Evolutionary conservation across 2,797 vertebrate genomes (phyloP), one percentile per base, ranked within the genome.

Genomic region (Malacoraja senta): DNA sequence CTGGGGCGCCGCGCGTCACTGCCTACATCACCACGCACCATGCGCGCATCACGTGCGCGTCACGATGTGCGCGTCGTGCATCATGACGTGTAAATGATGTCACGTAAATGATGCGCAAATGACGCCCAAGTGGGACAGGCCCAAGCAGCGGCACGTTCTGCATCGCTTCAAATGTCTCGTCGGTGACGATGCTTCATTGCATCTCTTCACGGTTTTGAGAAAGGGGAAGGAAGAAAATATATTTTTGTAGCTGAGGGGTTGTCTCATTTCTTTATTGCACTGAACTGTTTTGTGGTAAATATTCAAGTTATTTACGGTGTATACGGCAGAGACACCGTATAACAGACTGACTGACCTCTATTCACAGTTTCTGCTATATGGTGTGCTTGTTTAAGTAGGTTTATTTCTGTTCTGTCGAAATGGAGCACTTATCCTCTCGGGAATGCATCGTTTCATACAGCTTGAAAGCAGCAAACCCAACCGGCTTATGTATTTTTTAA

Each of bases 371-470:
- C 71, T 53, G 24, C 53, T 76, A n/a, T 44, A 72, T 8, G 8
- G 19, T n/a, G 29, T 53, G 38, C 90, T 76, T 74, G 15, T 88
- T 91, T 91, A 74, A 29, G 90, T 74, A 44, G 24, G 13, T 58
- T 38, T 76, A 76, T 92, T 58, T 68, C 29, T 76, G 10, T 76
- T 29, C 71, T 76, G 21, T 74, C 53, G 38, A 76, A 92, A 76
- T 92, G 24, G 38, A 74, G 24, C 71, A 92, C 44, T 92, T 29
- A 76, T 24, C 90, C 90, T 58, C 71, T 76, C 53, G 90, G 44
- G 90, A 76, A 38, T 92, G 71, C 38, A 72, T 71, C n/a, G 71
- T 32, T 91, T 68, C n/a, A 53, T 74, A 76, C 72, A 53, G 90
- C 44, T 1, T 53, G 71, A 76, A 53, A 58, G 71, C 90, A 76